Percentiles rank a stretch among this genome's conserved stretches.
Conservation (phyloP, 2,797 vertebrate genomes). For the Mus minutoides region DNA sequence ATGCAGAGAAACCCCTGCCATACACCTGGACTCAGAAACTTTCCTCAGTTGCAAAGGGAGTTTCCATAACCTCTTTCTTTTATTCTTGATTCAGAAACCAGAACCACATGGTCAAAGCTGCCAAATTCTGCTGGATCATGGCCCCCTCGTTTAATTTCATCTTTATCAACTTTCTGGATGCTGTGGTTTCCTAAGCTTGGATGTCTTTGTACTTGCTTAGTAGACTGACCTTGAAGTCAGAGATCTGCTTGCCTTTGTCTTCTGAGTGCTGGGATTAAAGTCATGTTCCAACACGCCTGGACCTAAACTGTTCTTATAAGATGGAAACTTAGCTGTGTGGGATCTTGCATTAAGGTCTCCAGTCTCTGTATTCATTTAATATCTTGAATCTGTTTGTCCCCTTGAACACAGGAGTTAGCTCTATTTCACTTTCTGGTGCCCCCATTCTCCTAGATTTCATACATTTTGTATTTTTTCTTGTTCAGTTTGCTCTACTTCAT, state of each 20-base stretch:
- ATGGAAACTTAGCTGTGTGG: not conserved
- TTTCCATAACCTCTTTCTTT: not conserved
- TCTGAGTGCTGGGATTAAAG: not conserved
- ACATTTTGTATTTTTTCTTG: not conserved
- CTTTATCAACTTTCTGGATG: not conserved
- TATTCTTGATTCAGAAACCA: not conserved
- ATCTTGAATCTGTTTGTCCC: not conserved
- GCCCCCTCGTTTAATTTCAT: not conserved
- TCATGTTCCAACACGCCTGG: not conserved
- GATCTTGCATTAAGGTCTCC: not conserved
- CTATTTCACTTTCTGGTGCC: not conserved
- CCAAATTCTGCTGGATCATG: not conserved
- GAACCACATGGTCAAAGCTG: not conserved
- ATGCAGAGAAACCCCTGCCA: not conserved
- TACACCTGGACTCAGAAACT: not conserved
- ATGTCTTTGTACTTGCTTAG: not conserved
- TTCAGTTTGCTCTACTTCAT: not conserved
- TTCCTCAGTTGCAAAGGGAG: not conserved
- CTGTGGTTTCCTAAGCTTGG: not conserved
- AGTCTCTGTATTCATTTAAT: not conserved
- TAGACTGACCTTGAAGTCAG: not conserved
- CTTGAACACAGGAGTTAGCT: not conserved
- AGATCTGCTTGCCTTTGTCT: not conserved
- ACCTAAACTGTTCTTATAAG: not conserved
- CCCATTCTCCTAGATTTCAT: not conserved